A percentile compares a stretch with the other conserved stretches of the same genome.
phyloP scores from a whole-genome alignment of 2,797 vertebrate species.

The Poecilia wingei region DNA sequence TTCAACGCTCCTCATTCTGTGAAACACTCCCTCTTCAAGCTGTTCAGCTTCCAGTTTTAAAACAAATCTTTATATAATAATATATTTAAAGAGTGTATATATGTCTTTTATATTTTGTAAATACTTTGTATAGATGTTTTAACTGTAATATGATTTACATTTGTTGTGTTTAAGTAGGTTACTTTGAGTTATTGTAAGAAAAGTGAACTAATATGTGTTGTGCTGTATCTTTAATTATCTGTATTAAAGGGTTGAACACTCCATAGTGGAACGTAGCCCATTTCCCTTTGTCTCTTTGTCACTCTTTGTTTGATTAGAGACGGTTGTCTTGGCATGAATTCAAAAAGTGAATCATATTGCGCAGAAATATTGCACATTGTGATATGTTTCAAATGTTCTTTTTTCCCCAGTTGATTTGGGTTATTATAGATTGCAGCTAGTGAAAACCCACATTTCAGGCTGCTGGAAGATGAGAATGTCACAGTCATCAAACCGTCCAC shows the following conservation, averaged over 20 bases:
- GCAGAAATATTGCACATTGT: neutral
- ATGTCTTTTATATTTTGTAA: slow-evolving; percentile 88
- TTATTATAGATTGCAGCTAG: neutral
- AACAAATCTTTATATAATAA: slow-evolving; percentile 89
- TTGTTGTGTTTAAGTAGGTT: slow-evolving; percentile 71
- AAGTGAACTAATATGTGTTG: slow-evolving; percentile 80
- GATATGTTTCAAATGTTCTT: neutral
- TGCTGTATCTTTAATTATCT: slow-evolving; percentile 78
- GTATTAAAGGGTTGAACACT: slow-evolving; percentile 81
- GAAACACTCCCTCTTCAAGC: slow-evolving; percentile 79
- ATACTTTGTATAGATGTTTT: slow-evolving; percentile 87
- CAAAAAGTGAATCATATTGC: neutral
- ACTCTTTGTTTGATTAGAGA: too few species aligned
- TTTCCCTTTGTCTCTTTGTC: too few species aligned
- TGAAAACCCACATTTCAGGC: neutral
- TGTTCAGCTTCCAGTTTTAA: slow-evolving; percentile 75
- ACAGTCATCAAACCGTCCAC: neutral
- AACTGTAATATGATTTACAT: slow-evolving; percentile 80
- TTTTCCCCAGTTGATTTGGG: neutral
- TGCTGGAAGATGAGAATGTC: neutral
- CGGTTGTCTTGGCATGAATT: neutral
- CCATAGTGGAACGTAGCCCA: slow-evolving; percentile 23
- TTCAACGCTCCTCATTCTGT: slow-evolving; percentile 48
- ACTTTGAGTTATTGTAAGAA: slow-evolving; percentile 75
- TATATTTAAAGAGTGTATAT: slow-evolving; percentile 90